A percentile compares a stretch with the other conserved stretches of the same genome.
phyloP scores from a whole-genome alignment of 2,888 invertebrate genomes.

The Lysandra coridon region DNA sequence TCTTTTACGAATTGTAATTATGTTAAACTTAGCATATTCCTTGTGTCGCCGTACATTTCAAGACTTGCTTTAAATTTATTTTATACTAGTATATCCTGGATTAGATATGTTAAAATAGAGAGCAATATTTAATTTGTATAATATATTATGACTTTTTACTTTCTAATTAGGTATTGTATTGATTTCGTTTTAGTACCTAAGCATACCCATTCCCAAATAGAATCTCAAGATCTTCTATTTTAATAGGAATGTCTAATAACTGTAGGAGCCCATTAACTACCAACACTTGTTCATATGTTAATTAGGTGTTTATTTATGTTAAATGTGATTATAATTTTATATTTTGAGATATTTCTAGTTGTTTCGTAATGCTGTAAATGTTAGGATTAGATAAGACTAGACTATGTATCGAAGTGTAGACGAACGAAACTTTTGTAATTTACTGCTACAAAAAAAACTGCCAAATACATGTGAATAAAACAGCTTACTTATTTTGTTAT shows the following conservation, averaged over 20 bases:
- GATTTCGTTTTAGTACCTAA: background rate
- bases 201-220: background rate
- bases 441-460: conserved; percentile 61
- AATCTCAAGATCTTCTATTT: background rate
- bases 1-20: conserved; percentile 1
- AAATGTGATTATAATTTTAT: conserved; percentile 4
- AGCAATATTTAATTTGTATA: conserved; percentile 11
- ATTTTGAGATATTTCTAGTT: conserved; percentile 14
- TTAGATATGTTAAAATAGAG: conserved; percentile 19
- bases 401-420: conserved; percentile 46
- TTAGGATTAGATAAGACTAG: conserved; percentile 46
- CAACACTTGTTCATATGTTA: background rate
- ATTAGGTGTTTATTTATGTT: background rate
- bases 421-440: conserved; percentile 49
- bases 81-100: background rate
- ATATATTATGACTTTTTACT: background rate
- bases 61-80: background rate
- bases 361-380: conserved; percentile 45
- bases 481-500: conserved; percentile 52
- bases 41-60: conserved; percentile 16
- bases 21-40: background rate
- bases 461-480: conserved; percentile 71
- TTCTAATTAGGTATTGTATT: background rate
- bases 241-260: background rate
- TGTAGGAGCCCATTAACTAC: background rate